phyloP scores from a whole-genome alignment of 1,140 invertebrate species.

The Rhopalosiphum padi region DNA sequence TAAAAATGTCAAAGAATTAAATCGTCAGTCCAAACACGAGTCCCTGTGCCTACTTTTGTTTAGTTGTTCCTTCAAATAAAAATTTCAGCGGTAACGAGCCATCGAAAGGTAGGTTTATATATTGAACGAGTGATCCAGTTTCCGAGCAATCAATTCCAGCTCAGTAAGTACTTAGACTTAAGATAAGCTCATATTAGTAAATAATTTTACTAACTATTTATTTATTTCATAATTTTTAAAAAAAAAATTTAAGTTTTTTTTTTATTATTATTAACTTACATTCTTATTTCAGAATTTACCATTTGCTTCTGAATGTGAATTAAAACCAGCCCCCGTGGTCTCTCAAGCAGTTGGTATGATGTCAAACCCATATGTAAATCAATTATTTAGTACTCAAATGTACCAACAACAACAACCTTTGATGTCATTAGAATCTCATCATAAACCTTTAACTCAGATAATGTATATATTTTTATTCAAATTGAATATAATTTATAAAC shows the following conservation, averaged over 20 bases:
- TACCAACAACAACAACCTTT: conserved; percentile 43
- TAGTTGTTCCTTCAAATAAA: conserved; percentile 53
- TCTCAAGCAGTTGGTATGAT: neutral
- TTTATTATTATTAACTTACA: conserved; percentile 16
- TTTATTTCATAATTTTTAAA: neutral
- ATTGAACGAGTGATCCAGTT: conserved; percentile 55
- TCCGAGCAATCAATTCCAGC: conserved; percentile 25
- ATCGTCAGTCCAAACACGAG: conserved; percentile 51
- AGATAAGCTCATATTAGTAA: neutral
- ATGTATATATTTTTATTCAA: conserved; percentile 30
- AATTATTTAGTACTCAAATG: conserved; percentile 32
- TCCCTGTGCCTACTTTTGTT: conserved; percentile 57
- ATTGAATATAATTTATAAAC: neutral
- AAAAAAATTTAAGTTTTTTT: neutral
- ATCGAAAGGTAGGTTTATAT: conserved; percentile 56
- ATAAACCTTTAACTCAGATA: conserved; percentile 32
- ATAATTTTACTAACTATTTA: neutral
- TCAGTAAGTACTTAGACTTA: conserved; percentile 54
- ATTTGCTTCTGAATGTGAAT: conserved; percentile 74
- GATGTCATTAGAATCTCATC: conserved; percentile 10
- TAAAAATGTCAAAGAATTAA: conserved; percentile 21
- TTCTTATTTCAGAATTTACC: conserved; percentile 68
- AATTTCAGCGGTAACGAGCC: conserved; percentile 31
- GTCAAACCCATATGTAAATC: conserved; percentile 39
- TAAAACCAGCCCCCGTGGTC: conserved; percentile 66